phyloP scores from a whole-genome alignment of 2,113 vertebrate species.

The Oncorhynchus keta region DNA sequence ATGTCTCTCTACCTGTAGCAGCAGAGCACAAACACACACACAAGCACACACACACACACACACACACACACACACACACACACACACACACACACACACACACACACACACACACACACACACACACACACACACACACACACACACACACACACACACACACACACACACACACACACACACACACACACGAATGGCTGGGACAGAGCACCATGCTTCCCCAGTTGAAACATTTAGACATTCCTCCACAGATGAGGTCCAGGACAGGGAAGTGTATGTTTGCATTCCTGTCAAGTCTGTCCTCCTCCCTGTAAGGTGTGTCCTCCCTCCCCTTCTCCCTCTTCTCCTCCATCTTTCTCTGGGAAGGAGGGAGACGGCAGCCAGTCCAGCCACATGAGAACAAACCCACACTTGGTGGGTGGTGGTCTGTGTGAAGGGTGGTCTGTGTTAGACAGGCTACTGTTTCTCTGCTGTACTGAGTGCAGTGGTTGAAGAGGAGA shows the following conservation, averaged over 20 bases:
- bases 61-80: too few species aligned
- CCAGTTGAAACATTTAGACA: slow-evolving; percentile 71
- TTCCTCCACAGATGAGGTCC: slow-evolving; percentile 67
- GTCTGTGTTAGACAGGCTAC: not conserved
- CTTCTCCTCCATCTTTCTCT: not conserved
- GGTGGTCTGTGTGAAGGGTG: not conserved
- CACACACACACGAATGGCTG: slow-evolving; percentile 27
- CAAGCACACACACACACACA: not conserved
- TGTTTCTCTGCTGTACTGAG: not conserved
- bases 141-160: not conserved
- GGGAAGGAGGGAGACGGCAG: slow-evolving; percentile 8
- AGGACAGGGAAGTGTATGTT: slow-evolving; percentile 49
- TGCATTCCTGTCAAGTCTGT: slow-evolving; percentile 40
- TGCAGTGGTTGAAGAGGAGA: not conserved
- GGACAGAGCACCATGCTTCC: slow-evolving; percentile 55
- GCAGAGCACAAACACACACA: not conserved
- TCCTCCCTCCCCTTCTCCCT: slow-evolving; percentile 1
- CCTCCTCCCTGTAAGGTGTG: slow-evolving; percentile 8
- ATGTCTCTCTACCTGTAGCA: not conserved
- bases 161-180: slow-evolving; percentile 5
- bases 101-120: not conserved
- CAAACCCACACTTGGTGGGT: slow-evolving; percentile 1
- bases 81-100: too few species aligned
- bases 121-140: not conserved
- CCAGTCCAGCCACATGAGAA: slow-evolving; percentile 26